phyloP scores from a whole-genome alignment of 2,113 vertebrate genomes.

The Morone chrysops region DNA sequence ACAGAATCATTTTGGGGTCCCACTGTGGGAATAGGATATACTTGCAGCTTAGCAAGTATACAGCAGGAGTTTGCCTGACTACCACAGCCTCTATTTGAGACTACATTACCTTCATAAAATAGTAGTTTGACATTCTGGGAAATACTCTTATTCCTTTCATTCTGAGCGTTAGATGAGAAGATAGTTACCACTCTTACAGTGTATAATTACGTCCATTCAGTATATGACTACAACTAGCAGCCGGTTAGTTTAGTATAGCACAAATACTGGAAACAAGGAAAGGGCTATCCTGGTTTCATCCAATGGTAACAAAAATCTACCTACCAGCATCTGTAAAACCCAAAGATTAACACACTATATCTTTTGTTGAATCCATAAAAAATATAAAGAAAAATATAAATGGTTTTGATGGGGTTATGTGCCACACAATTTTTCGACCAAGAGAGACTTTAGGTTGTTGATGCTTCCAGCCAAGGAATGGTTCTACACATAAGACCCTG shows the following conservation, averaged over 20 bases:
- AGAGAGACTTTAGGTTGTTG: background rate
- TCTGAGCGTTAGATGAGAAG: background rate
- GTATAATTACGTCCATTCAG: background rate
- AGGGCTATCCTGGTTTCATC: background rate
- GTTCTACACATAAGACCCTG: background rate
- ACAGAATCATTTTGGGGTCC: conserved; percentile 55
- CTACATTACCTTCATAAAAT: background rate
- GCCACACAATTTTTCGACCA: too few species aligned
- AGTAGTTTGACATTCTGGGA: background rate
- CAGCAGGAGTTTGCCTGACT: conserved; percentile 2
- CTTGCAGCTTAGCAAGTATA: conserved; percentile 31
- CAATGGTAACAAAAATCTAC: background rate
- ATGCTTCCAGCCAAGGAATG: background rate
- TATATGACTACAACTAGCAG: background rate
- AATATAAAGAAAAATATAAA: background rate
- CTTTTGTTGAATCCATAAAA: background rate
- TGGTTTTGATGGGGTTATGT: background rate
- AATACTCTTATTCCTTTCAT: conserved; percentile 11
- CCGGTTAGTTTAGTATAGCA: conserved; percentile 13
- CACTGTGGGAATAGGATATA: conserved; percentile 27
- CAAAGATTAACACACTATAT: background rate
- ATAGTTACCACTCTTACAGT: background rate
- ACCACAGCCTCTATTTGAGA: background rate
- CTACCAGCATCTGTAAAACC: background rate
- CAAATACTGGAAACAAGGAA: background rate